phyloP scores from a whole-genome alignment of 2,797 vertebrate species.

The Myiothlypis coronata region DNA sequence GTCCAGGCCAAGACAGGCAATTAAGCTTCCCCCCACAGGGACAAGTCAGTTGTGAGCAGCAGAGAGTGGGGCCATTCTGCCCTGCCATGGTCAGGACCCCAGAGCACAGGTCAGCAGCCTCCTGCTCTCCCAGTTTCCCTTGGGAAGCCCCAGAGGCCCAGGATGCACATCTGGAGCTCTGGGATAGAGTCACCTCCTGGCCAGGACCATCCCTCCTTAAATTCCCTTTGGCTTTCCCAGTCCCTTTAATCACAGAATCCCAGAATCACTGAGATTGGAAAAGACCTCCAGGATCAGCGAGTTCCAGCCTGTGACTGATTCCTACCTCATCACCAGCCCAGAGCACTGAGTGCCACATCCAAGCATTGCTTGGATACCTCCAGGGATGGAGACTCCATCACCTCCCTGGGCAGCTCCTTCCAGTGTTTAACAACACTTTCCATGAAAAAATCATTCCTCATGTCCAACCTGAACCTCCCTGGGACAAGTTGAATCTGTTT shows the following conservation, averaged over 20 bases:
- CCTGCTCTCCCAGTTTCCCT: background rate
- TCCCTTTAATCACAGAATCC: background rate
- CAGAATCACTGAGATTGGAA: background rate
- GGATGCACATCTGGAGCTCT: background rate
- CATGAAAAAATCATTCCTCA: background rate
- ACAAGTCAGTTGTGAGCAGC: background rate
- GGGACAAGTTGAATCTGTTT: rapidly evolving
- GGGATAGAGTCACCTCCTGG: background rate
- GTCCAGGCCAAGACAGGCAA: slow-evolving; percentile 45
- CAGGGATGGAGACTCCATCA: background rate
- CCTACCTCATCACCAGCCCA: background rate
- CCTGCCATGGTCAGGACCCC: background rate
- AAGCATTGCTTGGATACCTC: background rate
- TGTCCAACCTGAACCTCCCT: background rate
- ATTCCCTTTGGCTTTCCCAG: background rate
- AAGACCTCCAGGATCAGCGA: background rate
- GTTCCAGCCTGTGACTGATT: background rate
- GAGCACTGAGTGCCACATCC: background rate
- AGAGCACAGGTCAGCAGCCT: background rate
- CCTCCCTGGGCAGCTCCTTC: background rate
- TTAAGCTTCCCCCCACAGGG: slow-evolving; percentile 14
- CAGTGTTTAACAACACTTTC: background rate
- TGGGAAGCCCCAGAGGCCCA: background rate
- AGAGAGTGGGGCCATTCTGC: background rate
- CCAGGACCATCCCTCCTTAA: background rate